These are phyloP conservation scores for Parazoanthus swiftii DNA, from an alignment of 92 coral and sea anemone species.

Conservation along the genomic window DNA sequence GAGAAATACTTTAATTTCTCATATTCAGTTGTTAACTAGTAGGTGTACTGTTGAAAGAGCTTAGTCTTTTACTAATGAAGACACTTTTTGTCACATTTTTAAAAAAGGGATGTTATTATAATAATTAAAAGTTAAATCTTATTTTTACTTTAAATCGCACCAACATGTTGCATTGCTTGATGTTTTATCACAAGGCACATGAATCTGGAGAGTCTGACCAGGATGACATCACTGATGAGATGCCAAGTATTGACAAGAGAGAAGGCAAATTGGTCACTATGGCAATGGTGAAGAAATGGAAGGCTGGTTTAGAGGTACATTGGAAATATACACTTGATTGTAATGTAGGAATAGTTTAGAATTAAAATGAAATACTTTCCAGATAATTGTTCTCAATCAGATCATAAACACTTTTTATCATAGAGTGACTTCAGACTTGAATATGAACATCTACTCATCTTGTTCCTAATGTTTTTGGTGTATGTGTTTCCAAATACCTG, in stretches of 20 bases:
- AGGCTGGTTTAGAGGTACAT: slow-evolving; percentile 76
- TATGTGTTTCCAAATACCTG: not conserved
- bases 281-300: slow-evolving; percentile 91
- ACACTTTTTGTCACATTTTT: too few species aligned
- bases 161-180: not conserved
- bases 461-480: not conserved
- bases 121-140: too few species aligned
- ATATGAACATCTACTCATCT: not conserved
- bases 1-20: too few species aligned
- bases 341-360: not conserved
- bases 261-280: slow-evolving; percentile 78
- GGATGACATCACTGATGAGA: slow-evolving; percentile 29
- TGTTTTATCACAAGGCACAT: slow-evolving; percentile 10
- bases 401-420: not conserved
- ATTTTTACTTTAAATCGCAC: too few species aligned
- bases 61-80: too few species aligned
- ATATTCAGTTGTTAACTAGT: too few species aligned
- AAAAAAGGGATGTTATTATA: too few species aligned
- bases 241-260: slow-evolving; percentile 13
- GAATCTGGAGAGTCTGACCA: slow-evolving; percentile 40
- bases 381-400: not conserved
- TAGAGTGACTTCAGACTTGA: not conserved
- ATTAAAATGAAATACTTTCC: not conserved
- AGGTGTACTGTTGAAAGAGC: too few species aligned
- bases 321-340: not conserved